Evolutionary conservation across 2,888 invertebrate species (phyloP), one percentile per base, ranked within the genome.

Genomic region (Saturnia japonica): DNA sequence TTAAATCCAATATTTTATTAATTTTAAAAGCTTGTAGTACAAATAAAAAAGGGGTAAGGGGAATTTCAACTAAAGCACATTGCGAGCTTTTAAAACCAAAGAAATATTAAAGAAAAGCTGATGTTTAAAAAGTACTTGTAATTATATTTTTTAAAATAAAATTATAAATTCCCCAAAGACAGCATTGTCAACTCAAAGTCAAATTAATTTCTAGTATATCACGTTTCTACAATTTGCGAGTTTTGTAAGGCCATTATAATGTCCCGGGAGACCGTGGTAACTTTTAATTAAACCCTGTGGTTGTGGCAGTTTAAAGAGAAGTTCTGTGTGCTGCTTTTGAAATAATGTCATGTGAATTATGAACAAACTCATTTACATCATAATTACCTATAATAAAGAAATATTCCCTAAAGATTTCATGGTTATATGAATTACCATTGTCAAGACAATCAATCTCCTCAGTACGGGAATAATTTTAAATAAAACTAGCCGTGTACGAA

Each of bases 251-350:
- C 28, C 57, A 60, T 60, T 60, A 28, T 60, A 12, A 60, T 60
- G 14, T 28, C 25, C 57, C 57, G 25, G 28, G 57, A 60, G 57
- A 60, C 25, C 25, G 28, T 60, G 57, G 28, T 14, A 60, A 28
- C 28, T 60, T 60, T 28, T 60, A 60, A 60, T 60, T 25, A 60
- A 60, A 60, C 6, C 28, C 57, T 28, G 57, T 28, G 57, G 57
- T 60, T 60, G 57, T 22, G 54, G 2, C 57, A 28, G 25, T 57
- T 57, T 12, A 19, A 51, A 9, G 22, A 57, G 57, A 25, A 28
- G 11, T 28, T 60, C 25, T 4, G 28, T 60, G 25, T 28, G 2
- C 14, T 28, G 11, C 14, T 60, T 60, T 14, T 12, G 28, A 60
- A 60, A 60, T 60, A 60, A 60, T 60, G 7, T 14, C 57, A 28